Evolutionary conservation across 2,797 vertebrate genomes (phyloP), one percentile per base, ranked within the genome.

Genomic region (Naso thynnoides): DNA sequence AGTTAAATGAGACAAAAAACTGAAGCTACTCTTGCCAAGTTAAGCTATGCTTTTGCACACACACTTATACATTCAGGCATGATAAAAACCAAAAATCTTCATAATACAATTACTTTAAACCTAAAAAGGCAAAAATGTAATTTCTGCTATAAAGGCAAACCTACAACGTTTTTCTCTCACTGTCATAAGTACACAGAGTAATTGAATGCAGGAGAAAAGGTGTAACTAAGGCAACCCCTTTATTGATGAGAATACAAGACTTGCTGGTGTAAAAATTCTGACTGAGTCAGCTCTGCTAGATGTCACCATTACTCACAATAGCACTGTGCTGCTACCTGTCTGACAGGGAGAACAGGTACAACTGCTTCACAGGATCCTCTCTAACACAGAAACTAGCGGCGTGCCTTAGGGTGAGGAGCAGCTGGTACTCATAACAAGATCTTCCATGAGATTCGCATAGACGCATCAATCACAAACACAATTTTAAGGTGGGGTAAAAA

Each of bases 261-360:
- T 53, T 19, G 64, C 44, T 59, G 24, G 70, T 77, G 55, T 53
- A 33, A 42, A 19, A 21, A 24, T 31, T 58, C 62, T 73, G 78
- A 82, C 45, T 81, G 44, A 38, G 61, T 88, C 86, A 82, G 76
- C 81, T 53, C 57, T 42, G 11, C 29, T 23, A 19, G 38, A 65
- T 64, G 60, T 80, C 73, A 64, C 38, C 23, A 55, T 84, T 70
- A 69, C 63, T 84, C 72, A 63, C n/a, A 64, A 27, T 45, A 50
- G 63, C 47, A 50, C 68, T 23, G 59, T 29, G 29, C 19, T 29
- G 29, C 19, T 53, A 86, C 86, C 75, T 57, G 88, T 85, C 81
- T 38, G 83, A 91, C 91, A 57, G 83, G 91, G 38, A 69, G 69
- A 88, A 86, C 89, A 19, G 73, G 87, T 81, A 39, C 3, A 5